phyloP scores from a whole-genome alignment of 2,797 vertebrate species.

The Peromyscus melanophrys region DNA sequence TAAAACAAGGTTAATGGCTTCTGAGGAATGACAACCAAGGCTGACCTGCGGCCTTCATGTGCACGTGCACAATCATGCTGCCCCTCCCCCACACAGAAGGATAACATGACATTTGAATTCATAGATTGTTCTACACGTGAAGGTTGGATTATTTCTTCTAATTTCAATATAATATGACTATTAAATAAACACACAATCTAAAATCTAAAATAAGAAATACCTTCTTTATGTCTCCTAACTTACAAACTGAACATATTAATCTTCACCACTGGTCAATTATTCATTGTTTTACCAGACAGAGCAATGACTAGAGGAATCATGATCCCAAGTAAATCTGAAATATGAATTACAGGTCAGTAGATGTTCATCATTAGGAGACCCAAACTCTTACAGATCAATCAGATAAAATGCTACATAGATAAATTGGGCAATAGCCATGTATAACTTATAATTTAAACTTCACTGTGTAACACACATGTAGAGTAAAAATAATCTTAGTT shows the following conservation, averaged over 20 bases:
- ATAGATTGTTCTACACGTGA: neutral
- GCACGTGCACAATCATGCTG: neutral
- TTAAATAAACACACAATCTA: conserved; percentile 59
- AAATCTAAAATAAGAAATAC: conserved; percentile 61
- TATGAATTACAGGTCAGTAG: conserved; percentile 39
- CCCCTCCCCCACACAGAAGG: neutral
- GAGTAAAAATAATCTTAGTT: neutral
- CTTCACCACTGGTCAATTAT: conserved; percentile 40
- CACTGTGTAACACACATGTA: neutral
- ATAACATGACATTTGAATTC: neutral
- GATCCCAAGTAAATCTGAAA: conserved; percentile 12
- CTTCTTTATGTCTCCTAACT: conserved; percentile 39
- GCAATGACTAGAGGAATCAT: conserved; percentile 56
- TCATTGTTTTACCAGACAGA: conserved; percentile 59
- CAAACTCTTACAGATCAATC: neutral
- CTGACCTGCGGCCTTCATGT: neutral
- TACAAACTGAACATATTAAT: conserved; percentile 36
- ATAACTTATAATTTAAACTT: neutral
- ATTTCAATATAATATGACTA: conserved; percentile 32
- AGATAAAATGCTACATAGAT: neutral
- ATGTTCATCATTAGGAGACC: neutral
- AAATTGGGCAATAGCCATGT: neutral
- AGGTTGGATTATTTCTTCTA: conserved; percentile 15
- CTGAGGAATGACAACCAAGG: neutral
- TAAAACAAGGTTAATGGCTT: neutral